Evolutionary conservation across 2,888 invertebrate species (phyloP), one percentile per base, ranked within the genome.

Genomic region (Gryllus longicercus): DNA sequence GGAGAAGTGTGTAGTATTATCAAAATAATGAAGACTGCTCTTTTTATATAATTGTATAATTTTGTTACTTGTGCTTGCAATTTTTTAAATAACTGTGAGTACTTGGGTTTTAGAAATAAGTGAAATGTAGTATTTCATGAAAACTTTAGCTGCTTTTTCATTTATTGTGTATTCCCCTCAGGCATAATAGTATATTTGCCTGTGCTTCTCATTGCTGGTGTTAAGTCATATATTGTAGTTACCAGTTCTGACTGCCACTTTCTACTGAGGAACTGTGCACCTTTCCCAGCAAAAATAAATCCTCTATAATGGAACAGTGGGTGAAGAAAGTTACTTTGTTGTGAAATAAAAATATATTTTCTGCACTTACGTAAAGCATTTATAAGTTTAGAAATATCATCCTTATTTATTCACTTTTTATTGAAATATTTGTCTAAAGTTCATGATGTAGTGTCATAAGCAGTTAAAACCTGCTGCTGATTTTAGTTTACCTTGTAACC

Each of bases 21-120:
- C 63, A 63, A 63, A 63, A 63, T 63, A 63, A 63, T n/a, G n/a
- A 63, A 63, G n/a, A n/a, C 14, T n/a, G 14, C 16, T n/a, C n/a
- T n/a, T 63, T 63, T 63, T 63, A 63, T 63, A 63, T 63, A 63
- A 63, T 63, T 63, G 5, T 18, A 63, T 18, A 14, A 63, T 63
- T 63, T 63, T 63, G 63, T 63, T 63, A 63, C n/a, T 63, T 63
- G 63, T 63, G 63, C 63, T 63, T 63, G 63, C 63, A 63, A 63
- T 14, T 63, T 63, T 63, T 63, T 14, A 63, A 63, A 63, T 63
- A 63, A 63, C n/a, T 14, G 38, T 38, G 63, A 63, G n/a, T 63
- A 63, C n/a, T 63, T 63, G 63, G 38, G 38, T 63, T 63, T 63
- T 63, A 63, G 63, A 63, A n/a, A 14, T 63, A 63, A n/a, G n/a